Base-by-base conservation (phyloP, 2,888 invertebrate genomes). In the Mellilla xanthometata region DNA sequence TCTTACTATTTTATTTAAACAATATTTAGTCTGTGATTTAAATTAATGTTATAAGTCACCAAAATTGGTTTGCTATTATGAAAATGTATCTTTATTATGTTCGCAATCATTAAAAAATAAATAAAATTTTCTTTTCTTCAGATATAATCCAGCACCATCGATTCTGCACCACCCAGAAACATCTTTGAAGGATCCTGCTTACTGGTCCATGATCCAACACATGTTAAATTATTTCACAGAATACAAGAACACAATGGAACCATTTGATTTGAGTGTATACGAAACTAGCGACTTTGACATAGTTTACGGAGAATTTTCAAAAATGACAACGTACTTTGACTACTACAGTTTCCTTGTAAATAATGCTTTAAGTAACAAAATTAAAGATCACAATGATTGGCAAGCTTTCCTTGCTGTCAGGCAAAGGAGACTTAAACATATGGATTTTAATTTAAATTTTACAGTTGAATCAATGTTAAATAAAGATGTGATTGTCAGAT, bases 81-180 rank as follows among this genome's bases (percentile, higher is more conserved):
- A n/a, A n/a, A n/a, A n/a, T n/a, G n/a, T n/a, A n/a, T n/a, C n/a
- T n/a, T n/a, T n/a, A n/a, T n/a, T n/a, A n/a, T n/a, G n/a, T n/a
- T n/a, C n/a, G 15, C 15, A 19, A 24, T 24, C 4, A 24, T 24
- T 19, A 19, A 24, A 24, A 24, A 7, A 7, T n/a, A 24, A 4
- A 24, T 24, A 7, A 8, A 4, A 7, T 24, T 19, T 8, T 36
- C 13, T 24, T 41, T 43, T 42, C 12, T 24, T 76, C 71, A 88
- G 88, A 46, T 83, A 82, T 33, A 83, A 79, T 38, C 80, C 87
- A 9, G 77, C 86, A 2, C 88, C 88, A 13, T 83, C 88, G 11
- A 52, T 81, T 19, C 46, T 87, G 22, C 87, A 88, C 50, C 79
- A 81, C 32, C 78, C 86, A 2, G 78, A 87, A 62, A 89, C 88